Base-by-base conservation (phyloP, 2,888 invertebrate genomes). In the Volucella bombylans region DNA sequence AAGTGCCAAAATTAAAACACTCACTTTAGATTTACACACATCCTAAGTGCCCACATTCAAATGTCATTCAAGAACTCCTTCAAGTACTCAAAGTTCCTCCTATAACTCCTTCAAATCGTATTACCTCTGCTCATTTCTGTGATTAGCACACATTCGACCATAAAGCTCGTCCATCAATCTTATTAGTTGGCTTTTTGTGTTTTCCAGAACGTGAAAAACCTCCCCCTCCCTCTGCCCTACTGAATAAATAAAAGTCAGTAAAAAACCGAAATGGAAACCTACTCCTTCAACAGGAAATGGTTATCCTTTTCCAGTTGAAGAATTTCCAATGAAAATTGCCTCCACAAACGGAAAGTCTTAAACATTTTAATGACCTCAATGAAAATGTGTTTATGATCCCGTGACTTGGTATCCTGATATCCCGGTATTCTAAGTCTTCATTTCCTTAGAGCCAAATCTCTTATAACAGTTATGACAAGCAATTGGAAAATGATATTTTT, bases 351-450 rank as follows among this genome's bases (percentile, higher is more conserved):
- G 4, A 47, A 69, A 81, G 73, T 76, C 72, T 61, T 78, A 82
- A 82, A 74, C 57, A 79, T 82, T 82, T 82, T 79, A 82, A 82
- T 82, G 79, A 47, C 69, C 73, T 18, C 57, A 79, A 79, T 82
- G 79, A 82, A 82, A 69, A 82, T 73, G 79, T 82, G 82, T 82
- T 82, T 82, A 82, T 73, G 79, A 68, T 47, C 38, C 52, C 14
- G 41, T 31, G 52, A 68, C 31, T 6, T 31, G 31, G 31, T 31
- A 31, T 31, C 31, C 31, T 31, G 2, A 1, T 31, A 31, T 31
- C 31, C 6, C 31, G 31, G 52, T 62, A 67, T 59, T 61, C 49
- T 12, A 4, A 23, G 57, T 8, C 18, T 38, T 50, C n/a, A 47
- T 43, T 59, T 39, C 31, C 50, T 14, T 14, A 52, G 23, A 31